Conservation (phyloP, 2,797 vertebrate species). For the Crossoptilon crossoptilon region DNA sequence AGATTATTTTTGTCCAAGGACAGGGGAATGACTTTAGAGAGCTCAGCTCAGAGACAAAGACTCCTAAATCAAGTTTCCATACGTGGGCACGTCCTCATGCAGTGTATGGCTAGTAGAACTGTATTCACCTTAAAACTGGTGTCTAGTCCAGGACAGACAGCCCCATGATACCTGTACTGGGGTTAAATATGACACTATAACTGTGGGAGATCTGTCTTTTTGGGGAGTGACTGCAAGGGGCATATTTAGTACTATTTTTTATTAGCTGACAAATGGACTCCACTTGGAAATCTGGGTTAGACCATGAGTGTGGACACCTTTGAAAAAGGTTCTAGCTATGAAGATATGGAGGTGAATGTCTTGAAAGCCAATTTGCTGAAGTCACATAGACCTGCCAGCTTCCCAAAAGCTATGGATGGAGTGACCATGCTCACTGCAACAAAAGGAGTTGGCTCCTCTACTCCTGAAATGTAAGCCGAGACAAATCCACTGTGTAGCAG, state of each 20-base stretch:
- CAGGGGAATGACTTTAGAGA: not conserved
- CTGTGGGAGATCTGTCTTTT: not conserved
- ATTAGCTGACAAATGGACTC: not conserved
- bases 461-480: not conserved
- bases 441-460: not conserved
- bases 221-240: not conserved
- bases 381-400: fast-evolving
- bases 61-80: not conserved
- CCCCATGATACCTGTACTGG: not conserved
- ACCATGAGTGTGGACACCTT: fast-evolving
- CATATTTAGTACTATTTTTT: not conserved
- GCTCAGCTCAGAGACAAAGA: not conserved
- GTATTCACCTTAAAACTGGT: not conserved
- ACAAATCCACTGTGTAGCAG: not conserved
- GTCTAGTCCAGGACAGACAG: not conserved
- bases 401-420: not conserved
- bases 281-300: fast-evolving
- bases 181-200: not conserved
- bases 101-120: not conserved
- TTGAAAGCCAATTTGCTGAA: not conserved
- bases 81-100: fast-evolving
- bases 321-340: not conserved
- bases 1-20: not conserved
- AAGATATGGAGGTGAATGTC: fast-evolving
- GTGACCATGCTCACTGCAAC: not conserved